A percentile compares a stretch with the other conserved stretches of the same genome.
Evolutionary conservation across 2,888 invertebrate species (phyloP).

Genomic region (Epirrhoe alternata): DNA sequence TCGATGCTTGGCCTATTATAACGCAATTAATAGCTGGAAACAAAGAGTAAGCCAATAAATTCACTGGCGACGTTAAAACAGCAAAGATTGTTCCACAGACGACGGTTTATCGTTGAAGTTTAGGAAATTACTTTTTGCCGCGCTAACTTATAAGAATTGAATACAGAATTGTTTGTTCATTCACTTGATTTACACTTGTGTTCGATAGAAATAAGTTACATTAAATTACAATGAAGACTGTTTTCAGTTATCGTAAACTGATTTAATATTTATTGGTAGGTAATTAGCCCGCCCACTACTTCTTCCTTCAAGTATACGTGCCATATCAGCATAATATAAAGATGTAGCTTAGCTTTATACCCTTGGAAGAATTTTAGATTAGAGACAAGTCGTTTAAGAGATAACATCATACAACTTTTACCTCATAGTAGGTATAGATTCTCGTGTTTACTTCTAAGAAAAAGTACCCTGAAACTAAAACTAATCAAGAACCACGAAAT

Average conservation of each 20-base stretch:
- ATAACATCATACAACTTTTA: too few relatives aligned
- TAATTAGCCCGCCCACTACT: too few relatives aligned
- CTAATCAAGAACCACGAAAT: constrained; percentile 18
- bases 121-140: constrained; percentile 40
- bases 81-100: constrained; percentile 34
- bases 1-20: constrained; percentile 66
- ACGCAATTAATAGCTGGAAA: constrained; percentile 62
- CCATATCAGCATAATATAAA: too few relatives aligned
- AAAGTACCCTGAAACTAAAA: constrained; percentile 5
- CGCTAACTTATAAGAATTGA: constrained; percentile 32
- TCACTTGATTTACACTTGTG: constrained; percentile 36
- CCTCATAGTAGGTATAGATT: background rate
- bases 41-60: constrained; percentile 54
- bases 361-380: too few relatives aligned
- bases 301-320: too few relatives aligned
- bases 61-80: constrained; percentile 37
- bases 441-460: constrained; percentile 15
- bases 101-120: constrained; percentile 37
- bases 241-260: constrained; percentile 1
- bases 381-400: too few relatives aligned
- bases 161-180: constrained; percentile 36
- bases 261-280: constrained; percentile 7
- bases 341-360: too few relatives aligned
- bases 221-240: constrained; percentile 22
- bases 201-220: constrained; percentile 29